Conservation (phyloP, 1,140 invertebrate genomes). For the Papilio machaon region DNA sequence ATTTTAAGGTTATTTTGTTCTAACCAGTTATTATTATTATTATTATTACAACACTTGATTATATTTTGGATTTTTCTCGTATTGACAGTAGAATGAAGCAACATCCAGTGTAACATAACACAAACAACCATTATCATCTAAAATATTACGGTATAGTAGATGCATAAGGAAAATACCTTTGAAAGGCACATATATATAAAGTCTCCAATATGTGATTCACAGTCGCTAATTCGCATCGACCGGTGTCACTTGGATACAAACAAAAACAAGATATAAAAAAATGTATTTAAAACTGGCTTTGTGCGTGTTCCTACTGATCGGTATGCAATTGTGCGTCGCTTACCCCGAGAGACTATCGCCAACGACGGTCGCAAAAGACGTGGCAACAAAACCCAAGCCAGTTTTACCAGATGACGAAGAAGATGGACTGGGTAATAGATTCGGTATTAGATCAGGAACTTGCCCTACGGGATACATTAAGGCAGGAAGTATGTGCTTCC, state of each 20-base stretch:
- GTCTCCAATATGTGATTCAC: background rate
- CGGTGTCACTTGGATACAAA: background rate
- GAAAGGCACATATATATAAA: conserved; percentile 8
- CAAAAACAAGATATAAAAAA: background rate
- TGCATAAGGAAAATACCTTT: conserved; percentile 13
- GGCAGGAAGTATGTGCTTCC: background rate
- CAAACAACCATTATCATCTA: background rate
- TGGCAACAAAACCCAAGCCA: conserved; percentile 1
- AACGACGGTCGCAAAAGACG: background rate
- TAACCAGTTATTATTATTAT: too few species aligned
- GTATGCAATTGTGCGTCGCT: conserved; percentile 5
- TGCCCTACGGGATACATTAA: background rate
- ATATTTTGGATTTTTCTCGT: background rate
- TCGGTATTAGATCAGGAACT: conserved; percentile 19
- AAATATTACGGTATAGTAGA: conserved; percentile 11
- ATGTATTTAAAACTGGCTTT: conserved; percentile 33
- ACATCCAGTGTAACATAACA: background rate
- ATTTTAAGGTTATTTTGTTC: too few species aligned
- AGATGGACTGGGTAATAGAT: conserved; percentile 23
- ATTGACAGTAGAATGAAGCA: background rate
- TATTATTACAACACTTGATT: background rate
- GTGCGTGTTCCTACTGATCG: conserved; percentile 23
- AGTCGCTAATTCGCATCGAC: conserved; percentile 9
- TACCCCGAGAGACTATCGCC: background rate
- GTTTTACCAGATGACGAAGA: conserved; percentile 17